Conservation (phyloP, 2,888 invertebrate species). For the Tupiocoris notatus region DNA sequence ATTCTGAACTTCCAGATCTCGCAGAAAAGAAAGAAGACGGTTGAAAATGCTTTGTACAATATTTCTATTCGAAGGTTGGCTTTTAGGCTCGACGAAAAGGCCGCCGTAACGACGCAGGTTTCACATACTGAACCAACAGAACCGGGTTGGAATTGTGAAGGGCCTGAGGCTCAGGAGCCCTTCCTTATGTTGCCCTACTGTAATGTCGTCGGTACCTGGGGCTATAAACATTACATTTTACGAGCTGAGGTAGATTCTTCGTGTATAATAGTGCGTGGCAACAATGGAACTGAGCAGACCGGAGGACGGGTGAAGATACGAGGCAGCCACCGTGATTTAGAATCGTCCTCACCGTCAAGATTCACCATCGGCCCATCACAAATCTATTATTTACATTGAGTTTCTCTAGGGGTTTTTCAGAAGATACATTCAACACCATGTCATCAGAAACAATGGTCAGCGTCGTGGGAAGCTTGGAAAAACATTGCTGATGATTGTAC, state of each 20-base stretch:
- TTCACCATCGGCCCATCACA: constrained; percentile 1
- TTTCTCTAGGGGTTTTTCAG: neutral
- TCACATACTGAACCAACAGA: neutral
- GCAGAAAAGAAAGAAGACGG: neutral
- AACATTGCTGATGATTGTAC: too few species aligned
- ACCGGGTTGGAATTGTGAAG: neutral
- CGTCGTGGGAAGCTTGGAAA: too few species aligned
- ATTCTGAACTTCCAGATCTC: neutral
- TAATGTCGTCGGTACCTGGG: constrained; percentile 7
- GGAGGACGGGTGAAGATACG: neutral
- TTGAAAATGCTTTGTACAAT: constrained; percentile 1
- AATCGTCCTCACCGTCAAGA: constrained; percentile 1
- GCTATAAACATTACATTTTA: constrained; percentile 29
- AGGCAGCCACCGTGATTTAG: constrained; percentile 5
- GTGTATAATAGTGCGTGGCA: constrained; percentile 8
- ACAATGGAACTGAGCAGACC: constrained; percentile 6
- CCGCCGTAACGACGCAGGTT: neutral
- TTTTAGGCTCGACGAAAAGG: constrained; percentile 4
- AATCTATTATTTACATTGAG: constrained; percentile 9
- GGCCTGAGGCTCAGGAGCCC: neutral
- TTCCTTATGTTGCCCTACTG: neutral
- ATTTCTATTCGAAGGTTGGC: neutral
- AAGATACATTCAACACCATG: too few species aligned
- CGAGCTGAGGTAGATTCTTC: constrained; percentile 16
- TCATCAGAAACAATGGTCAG: too few species aligned